Evolutionary conservation across 2,888 invertebrate species (phyloP).

Genomic region (Nemotelus pantherinus): DNA sequence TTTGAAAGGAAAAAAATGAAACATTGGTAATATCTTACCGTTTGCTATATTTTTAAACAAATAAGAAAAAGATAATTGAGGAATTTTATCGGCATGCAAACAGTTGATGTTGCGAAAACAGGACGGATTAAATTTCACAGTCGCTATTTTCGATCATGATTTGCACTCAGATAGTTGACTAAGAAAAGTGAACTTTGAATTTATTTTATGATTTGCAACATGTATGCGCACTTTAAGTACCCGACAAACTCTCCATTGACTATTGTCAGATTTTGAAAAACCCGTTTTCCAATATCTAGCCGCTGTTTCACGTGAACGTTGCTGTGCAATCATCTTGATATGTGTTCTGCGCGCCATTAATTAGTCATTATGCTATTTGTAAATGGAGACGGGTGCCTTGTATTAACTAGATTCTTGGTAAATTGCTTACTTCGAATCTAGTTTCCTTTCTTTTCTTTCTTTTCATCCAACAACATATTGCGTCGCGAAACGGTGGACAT

Average conservation of each 20-base stretch:
- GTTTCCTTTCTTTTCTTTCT: neutral
- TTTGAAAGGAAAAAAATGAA: no score
- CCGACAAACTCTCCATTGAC: neutral
- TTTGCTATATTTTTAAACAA: no score
- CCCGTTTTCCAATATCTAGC: constrained; percentile 27
- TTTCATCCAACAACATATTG: neutral
- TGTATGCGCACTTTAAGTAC: constrained; percentile 6
- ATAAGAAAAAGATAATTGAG: no score
- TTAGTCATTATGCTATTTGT: constrained; percentile 57
- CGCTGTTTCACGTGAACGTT: constrained; percentile 25
- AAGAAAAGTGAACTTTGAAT: no score
- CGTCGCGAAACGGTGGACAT: constrained; percentile 22
- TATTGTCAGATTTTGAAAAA: constrained; percentile 7
- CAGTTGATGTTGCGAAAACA: no score
- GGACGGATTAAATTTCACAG: no score
- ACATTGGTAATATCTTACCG: no score
- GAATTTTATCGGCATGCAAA: no score
- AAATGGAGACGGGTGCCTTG: constrained; percentile 56
- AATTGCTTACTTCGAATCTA: constrained; percentile 52
- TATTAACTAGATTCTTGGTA: constrained; percentile 56
- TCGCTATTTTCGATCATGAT: no score
- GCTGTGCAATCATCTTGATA: constrained; percentile 55
- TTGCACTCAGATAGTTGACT: no score
- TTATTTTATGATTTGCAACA: no score
- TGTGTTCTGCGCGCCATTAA: constrained; percentile 57